Percentiles rank a stretch among this genome's conserved stretches.
phyloP scores from a whole-genome alignment of 2,888 invertebrate genomes.

The Nomada flava region DNA sequence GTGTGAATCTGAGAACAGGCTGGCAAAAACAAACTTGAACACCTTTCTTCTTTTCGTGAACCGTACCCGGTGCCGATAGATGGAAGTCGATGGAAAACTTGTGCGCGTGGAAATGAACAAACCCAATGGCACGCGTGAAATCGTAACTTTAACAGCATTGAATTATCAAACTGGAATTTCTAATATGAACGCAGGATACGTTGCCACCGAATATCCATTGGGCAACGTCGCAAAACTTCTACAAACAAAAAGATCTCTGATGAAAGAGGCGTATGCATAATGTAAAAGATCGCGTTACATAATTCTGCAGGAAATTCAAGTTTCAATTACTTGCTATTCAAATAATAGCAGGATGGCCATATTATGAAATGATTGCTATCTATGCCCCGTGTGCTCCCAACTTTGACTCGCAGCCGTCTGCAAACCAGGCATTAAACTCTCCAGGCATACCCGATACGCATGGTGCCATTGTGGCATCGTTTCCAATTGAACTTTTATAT shows the following conservation, averaged over 20 bases:
- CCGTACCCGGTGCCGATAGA: neutral
- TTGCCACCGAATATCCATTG: constrained; percentile 3
- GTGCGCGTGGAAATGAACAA: neutral
- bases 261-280: constrained; percentile 6
- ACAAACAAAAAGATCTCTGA: constrained; percentile 2
- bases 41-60: neutral
- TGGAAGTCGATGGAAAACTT: neutral
- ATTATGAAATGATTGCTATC: constrained; percentile 50
- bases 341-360: constrained; percentile 41
- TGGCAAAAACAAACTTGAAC: constrained; percentile 9
- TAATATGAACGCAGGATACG: neutral
- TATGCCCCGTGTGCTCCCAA: constrained; percentile 22
- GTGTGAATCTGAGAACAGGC: constrained; percentile 20
- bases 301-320: constrained; percentile 45
- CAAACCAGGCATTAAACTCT: constrained; percentile 67
- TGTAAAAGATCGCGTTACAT: constrained; percentile 29
- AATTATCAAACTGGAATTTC: neutral
- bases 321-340: constrained; percentile 45
- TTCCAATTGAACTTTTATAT: constrained; percentile 28
- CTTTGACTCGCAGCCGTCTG: constrained; percentile 3
- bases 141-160: too few species aligned
- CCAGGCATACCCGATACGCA: constrained; percentile 26
- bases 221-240: constrained; percentile 18
- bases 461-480: constrained; percentile 5
- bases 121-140: too few species aligned